Evolutionary conservation across 2,113 vertebrate species (phyloP), one percentile per base, ranked within the genome.

Genomic region (Hystrix cristata): DNA sequence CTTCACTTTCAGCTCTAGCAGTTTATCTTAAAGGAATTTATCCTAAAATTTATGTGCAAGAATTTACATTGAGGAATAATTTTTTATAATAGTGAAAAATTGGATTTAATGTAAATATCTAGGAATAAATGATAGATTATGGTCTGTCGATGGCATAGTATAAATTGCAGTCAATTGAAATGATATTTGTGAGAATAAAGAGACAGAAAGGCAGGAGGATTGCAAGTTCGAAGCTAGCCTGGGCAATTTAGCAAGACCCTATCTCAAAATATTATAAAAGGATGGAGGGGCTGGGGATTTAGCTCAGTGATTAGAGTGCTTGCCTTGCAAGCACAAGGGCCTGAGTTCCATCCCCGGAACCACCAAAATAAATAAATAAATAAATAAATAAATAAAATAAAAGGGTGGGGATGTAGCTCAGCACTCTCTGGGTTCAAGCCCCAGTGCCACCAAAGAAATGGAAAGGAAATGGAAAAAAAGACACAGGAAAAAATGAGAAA

Each of bases 111-210:
- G 83, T 84, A 79, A 9, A 72, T 80, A 85, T 62, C 18, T 65
- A 64, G 76, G 65, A 94, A 51, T 85, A 87, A 65, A 65, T 60
- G 18, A 59, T 74, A 84, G 38, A 83, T 82, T 51, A 83, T 38
- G 18, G 9, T 65, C 34, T 67, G 60, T 83, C 31, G 69, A 3
- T 72, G 51, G 65, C 46, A 67, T 23, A 38, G 4, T 76, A 55
- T 80, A 95, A 82, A 38, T 18, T 79, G 11, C 16, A 51, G 34
- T 8, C 25, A 89, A 11, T 38, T 78, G 43, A 80, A 85, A 59
- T 51, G 82, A 78, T 79, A n/a, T 90, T 89, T 96, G 21, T 93
- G 84, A 95, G 67, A 88, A 23, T 69, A 78, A 83, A 60, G 38
- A 74, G n/a, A 57, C 59, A 48, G 27, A 51, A 78, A 78, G 27